Base-by-base conservation (phyloP, 2,113 vertebrate species). In the Aplodontia rufa region DNA sequence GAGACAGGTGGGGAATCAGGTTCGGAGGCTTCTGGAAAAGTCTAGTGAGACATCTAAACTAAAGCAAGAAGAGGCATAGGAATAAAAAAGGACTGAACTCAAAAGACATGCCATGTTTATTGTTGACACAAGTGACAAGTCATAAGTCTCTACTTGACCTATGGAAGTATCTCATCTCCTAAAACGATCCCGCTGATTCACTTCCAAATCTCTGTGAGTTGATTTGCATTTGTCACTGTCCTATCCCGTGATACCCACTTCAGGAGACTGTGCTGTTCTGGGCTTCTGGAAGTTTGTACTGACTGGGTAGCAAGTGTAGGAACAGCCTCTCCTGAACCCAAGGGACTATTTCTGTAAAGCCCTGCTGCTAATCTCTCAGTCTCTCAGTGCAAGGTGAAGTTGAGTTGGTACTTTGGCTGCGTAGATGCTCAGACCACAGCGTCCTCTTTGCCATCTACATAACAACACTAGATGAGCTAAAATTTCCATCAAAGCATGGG, bases 1-100 rank as follows among this genome's bases (percentile, higher is more conserved):
- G 51, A 90, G 37, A 24, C n/a, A 58, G 68, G 42, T 58, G 37
- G 71, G 14, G 22, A 69, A 58, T 40, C 53, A 60, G 7, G 1
- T 3, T 1, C 0, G 49, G 37, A 47, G 13, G 37, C 82, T 45
- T 69, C 55, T 69, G 37, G 62, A 45, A 91, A 92, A 37, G 0
- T 81, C 53, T 37, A 82, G 55, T 28, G 69, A 81, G 69, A 69
- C 11, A 35, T 51, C 49, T 66, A 51, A 78, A 30, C 32, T 55
- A 75, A 40, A 47, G 42, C 11, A 66, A 12, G 35, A 68, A 53
- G 30, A 81, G 32, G 19, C 81, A 17, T 60, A 47, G 22, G 37
- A 51, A 55, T 53, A 75, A 74, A 66, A 84, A 66, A 51, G 58
- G 62, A 11, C 42, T 58, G 47, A 72, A 69, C 90, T 93, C 40